Base-by-base conservation (phyloP, 2,797 vertebrate genomes). In the Hydrolagus colliei region DNA sequence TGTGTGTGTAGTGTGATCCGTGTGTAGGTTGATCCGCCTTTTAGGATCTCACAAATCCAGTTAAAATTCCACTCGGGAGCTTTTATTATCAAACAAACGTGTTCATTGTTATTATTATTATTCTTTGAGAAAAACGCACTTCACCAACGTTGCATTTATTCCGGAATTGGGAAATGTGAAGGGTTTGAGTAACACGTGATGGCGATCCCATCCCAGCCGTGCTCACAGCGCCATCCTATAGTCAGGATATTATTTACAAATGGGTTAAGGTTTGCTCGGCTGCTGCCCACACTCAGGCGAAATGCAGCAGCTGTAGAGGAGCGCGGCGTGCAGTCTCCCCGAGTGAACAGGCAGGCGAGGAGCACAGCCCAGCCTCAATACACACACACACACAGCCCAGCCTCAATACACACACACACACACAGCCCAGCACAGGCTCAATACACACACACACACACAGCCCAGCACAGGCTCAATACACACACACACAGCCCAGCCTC, bases 161-260 rank as follows among this genome's bases (percentile, higher is more conserved):
- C 52, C 65, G 22, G 8, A 63, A 78, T 52, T 13, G 9, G 16
- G 9, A 71, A 82, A 35, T 82, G 35, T 27, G 63, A 82, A 32
- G 11, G 1, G 65, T 16, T 77, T 12, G 68, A 68, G 68, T 4
- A 18, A 2, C 79, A 82, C 79, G 79, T 82, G 79, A 82, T 82
- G 63, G 9, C 2, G 14, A 16, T n/a, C 65, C 65, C 79, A 41
- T 27, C 22, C 79, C 78, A 82, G 68, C 16, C 65, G n/a, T 32
- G 63, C 14, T 68, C 16, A 71, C 79, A 41, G 79, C 79, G 79
- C 79, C 79, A 71, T 82, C 79, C 41, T 65, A 18, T 14, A n/a
- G 73, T 74, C 13, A 59, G 8, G 8, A 79, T 67, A 67, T 82
- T 35, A 82, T 82, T 82, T 71, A 82, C 79, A 41, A 82, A 82